Conservation (phyloP, 2,888 invertebrate genomes). For the Oscheius sp. region DNA sequence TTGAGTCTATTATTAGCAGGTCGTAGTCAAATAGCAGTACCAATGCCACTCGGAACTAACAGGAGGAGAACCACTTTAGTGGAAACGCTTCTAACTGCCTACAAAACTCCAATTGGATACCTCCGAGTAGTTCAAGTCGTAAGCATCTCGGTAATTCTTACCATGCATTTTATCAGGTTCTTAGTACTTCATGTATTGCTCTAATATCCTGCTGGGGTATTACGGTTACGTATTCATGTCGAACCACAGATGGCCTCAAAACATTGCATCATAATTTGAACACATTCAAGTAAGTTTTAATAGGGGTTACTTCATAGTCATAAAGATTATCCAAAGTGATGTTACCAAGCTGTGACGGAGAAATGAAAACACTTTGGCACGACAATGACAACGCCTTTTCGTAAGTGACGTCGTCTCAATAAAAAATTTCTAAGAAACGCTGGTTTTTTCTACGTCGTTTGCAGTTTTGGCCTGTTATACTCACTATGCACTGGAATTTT, state of each 20-base stretch:
- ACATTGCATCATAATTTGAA: neutral
- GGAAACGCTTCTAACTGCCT: conserved; percentile 14
- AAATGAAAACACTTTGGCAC: conserved; percentile 22
- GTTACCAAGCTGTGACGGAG: conserved; percentile 19
- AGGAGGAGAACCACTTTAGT: conserved; percentile 11
- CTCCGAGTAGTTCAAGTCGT: conserved; percentile 21
- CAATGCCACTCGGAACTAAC: neutral
- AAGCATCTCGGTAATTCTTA: neutral
- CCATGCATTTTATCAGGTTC: too few relatives aligned
- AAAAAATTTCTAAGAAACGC: conserved; percentile 11
- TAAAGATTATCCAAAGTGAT: conserved; percentile 21
- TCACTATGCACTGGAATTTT: neutral
- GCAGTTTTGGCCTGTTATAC: conserved; percentile 1
- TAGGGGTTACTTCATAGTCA: neutral
- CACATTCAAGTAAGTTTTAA: conserved; percentile 14
- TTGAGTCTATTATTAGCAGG: too few relatives aligned
- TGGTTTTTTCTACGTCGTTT: conserved; percentile 24
- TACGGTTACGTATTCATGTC: conserved; percentile 14
- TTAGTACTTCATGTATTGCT: conserved; percentile 5
- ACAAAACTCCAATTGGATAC: conserved; percentile 21
- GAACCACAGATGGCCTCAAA: conserved; percentile 1
- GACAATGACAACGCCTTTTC: conserved; percentile 26
- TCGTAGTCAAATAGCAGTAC: too few relatives aligned
- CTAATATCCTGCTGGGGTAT: conserved; percentile 24
- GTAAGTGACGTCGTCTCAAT: neutral